A percentile compares a stretch with the other conserved stretches of the same genome.
phyloP scores from a whole-genome alignment of 2,113 vertebrate genomes.

The Leptobrachium leishanense region DNA sequence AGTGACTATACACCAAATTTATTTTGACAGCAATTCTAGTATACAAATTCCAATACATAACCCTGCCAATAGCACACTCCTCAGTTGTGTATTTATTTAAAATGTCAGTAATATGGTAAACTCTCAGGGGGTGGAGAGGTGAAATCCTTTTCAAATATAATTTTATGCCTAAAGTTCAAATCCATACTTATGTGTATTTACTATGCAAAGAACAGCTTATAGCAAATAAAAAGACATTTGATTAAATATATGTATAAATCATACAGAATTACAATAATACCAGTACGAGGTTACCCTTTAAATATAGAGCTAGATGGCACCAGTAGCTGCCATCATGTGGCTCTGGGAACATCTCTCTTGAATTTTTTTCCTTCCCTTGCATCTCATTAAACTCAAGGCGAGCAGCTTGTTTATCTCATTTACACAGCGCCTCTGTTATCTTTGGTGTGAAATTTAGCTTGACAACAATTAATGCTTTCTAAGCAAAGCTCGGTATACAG shows the following conservation, averaged over 20 bases:
- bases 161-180: background rate
- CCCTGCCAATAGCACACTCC: background rate
- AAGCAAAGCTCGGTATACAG: conserved; percentile 60
- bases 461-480: conserved; percentile 75
- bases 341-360: conserved; percentile 53
- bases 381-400: conserved; percentile 44
- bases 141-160: conserved; percentile 4
- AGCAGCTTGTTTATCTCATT: conserved; percentile 67
- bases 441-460: conserved; percentile 77
- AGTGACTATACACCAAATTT: no score
- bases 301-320: conserved; percentile 42
- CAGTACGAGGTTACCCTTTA: conserved; percentile 30
- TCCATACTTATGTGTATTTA: conserved; percentile 8
- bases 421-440: conserved; percentile 74
- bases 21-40: no score
- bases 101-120: background rate
- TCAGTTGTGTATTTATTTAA: background rate
- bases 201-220: conserved; percentile 2
- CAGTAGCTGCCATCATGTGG: conserved; percentile 34
- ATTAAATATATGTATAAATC: background rate
- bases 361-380: conserved; percentile 16
- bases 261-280: conserved; percentile 26
- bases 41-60: background rate
- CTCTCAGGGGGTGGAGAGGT: background rate
- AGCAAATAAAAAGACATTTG: background rate